These are phyloP conservation scores for Dynastes tityus DNA, from an alignment of 2,888 invertebrate species.

Conservation along the genomic window DNA sequence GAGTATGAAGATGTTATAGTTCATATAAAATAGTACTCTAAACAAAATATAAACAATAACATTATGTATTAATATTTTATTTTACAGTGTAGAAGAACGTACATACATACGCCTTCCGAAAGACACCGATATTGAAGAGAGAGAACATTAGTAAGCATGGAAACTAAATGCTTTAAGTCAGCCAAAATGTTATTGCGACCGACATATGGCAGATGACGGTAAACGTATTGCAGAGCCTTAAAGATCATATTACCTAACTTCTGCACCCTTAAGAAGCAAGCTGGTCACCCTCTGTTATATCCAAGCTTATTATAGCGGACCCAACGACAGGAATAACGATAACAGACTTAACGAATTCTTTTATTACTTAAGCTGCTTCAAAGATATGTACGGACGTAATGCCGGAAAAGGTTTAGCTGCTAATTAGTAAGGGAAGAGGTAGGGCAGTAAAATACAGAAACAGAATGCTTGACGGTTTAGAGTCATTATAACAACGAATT, in stretches of 20 bases:
- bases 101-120: background rate
- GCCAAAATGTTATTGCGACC: constrained; percentile 58
- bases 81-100: constrained; percentile 13
- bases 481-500: background rate
- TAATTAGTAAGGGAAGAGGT: constrained; percentile 25
- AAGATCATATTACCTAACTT: constrained; percentile 50
- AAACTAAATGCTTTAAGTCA: constrained; percentile 48
- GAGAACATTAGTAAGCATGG: constrained; percentile 35
- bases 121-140: constrained; percentile 16
- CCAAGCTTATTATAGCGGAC: constrained; percentile 46
- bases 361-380: constrained; percentile 27
- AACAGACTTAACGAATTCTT: constrained; percentile 37
- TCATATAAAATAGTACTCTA: too few relatives aligned
- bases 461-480: background rate
- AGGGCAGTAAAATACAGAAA: constrained; percentile 2
- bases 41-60: too few relatives aligned
- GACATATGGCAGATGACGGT: constrained; percentile 59
- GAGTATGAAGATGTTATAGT: too few relatives aligned
- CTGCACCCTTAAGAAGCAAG: constrained; percentile 34
- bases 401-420: constrained; percentile 14
- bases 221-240: constrained; percentile 58
- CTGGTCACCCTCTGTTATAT: constrained; percentile 47
- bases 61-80: too few relatives aligned
- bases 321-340: constrained; percentile 31
- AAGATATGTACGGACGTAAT: constrained; percentile 14